Evolutionary conservation across 2,797 vertebrate genomes (phyloP).

Genomic region (Selene dorsalis): DNA sequence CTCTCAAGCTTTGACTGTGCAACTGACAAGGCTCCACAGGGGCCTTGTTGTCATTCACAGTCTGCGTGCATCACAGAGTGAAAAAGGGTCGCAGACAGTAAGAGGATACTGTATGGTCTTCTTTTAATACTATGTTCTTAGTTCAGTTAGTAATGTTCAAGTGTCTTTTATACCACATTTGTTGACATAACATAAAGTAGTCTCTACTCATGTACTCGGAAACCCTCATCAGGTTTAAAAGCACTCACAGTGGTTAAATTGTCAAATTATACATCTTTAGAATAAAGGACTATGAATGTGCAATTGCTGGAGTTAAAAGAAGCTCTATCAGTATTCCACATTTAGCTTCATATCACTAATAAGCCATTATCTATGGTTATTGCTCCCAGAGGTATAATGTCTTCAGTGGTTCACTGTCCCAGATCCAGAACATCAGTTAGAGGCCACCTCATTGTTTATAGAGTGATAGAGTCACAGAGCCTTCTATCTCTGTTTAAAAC

Average conservation of each 20-base stretch:
- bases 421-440: slow-evolving; percentile 53
- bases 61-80: slow-evolving; percentile 20
- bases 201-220: neutral
- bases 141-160: neutral
- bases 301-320: slow-evolving; percentile 10
- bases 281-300: neutral
- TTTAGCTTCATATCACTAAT: slow-evolving; percentile 41
- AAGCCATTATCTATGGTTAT: slow-evolving; percentile 41
- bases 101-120: slow-evolving; percentile 5
- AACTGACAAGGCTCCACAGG: slow-evolving; percentile 7
- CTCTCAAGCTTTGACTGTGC: slow-evolving; percentile 32
- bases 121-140: slow-evolving; percentile 1
- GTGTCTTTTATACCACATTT: slow-evolving; percentile 1
- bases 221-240: slow-evolving; percentile 11
- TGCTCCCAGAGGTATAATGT: slow-evolving; percentile 32
- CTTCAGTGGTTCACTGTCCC: slow-evolving; percentile 59
- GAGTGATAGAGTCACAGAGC: slow-evolving; percentile 9
- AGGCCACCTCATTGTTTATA: slow-evolving; percentile 29
- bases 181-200: neutral
- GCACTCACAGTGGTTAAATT: neutral
- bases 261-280: neutral
- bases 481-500: neutral
- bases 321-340: slow-evolving; percentile 35
- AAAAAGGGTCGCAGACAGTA: slow-evolving; percentile 5
- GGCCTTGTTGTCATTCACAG: slow-evolving; percentile 32